These are phyloP conservation scores for Polymixis flavicincta DNA, from an alignment of 2,888 invertebrate genomes.

Conservation along the genomic window DNA sequence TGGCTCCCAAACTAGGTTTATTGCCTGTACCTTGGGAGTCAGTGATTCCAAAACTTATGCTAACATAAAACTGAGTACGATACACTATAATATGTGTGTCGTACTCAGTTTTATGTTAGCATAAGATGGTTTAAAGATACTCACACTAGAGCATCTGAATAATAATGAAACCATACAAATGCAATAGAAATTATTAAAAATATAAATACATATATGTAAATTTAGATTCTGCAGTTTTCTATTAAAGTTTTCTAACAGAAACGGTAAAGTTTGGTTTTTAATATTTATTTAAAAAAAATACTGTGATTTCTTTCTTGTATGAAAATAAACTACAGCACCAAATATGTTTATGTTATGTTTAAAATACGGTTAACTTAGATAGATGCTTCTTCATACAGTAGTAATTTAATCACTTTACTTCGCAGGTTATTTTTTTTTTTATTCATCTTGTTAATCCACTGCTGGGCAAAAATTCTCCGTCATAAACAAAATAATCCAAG, in stretches of 20 bases:
- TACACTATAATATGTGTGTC: too few relatives aligned
- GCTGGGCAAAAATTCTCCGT: neutral
- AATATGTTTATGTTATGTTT: conserved; percentile 9
- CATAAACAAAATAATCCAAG: neutral
- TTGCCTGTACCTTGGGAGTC: too few relatives aligned
- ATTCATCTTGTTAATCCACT: neutral
- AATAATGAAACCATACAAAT: neutral
- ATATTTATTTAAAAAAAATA: neutral
- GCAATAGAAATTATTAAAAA: neutral
- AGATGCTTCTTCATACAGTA: neutral
- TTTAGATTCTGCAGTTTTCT: neutral
- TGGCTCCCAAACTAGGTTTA: too few relatives aligned
- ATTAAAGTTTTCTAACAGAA: neutral
- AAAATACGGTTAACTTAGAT: neutral
- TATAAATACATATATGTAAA: too few relatives aligned
- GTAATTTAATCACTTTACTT: neutral
- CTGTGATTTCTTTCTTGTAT: conserved; percentile 10
- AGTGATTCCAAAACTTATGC: too few relatives aligned
- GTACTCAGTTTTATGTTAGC: too few relatives aligned
- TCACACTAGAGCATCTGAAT: neutral
- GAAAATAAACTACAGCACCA: neutral
- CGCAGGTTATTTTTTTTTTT: neutral
- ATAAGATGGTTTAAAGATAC: too few relatives aligned
- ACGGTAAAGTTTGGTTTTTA: too few relatives aligned
- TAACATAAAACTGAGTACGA: too few relatives aligned